Base-by-base conservation (phyloP, 2,888 invertebrate genomes). In the Tetanocera ferruginea region DNA sequence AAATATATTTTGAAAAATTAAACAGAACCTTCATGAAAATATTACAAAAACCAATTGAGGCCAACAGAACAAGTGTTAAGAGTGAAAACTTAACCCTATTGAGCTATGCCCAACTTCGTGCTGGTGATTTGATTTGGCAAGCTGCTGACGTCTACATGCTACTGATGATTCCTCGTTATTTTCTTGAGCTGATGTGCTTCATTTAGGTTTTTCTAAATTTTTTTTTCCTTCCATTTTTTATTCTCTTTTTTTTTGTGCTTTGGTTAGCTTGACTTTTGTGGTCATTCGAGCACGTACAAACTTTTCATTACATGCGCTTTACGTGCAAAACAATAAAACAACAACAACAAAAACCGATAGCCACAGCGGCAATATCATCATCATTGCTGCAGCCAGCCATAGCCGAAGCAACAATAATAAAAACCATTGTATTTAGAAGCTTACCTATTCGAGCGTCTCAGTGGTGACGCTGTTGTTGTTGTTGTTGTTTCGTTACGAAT, bases 211-310 rank as follows among this genome's bases (percentile, higher is more conserved):
- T 55, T 55, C 5, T 0, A 2, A 5, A 6, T 62, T 62, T 62
- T 62, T 62, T 25, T 25, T 5, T 6, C 28, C 2, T 11, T 0
- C 19, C 11, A 31, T 23, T 51, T 1, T 51, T 70, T 70, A 8
- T n/a, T n/a, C 67, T 37, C 25, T 14, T 43, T 49, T 43, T n/a
- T 14, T 69, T 69, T 25, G 11, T 69, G 19, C n/a, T n/a, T n/a
- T 69, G 25, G 34, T 72, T 57, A 34, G 31, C 37, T 66, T 64
- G 49, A 70, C 43, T 69, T 77, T 78, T 28, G 57, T 77, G 66
- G 78, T 72, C 72, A 49, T 78, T 72, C 25, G 74, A 74, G 71
- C 76, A 77, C 76, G 73, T 80, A 76, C 79, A 49, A 76, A 64
- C 74, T 64, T 77, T 78, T 78, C 78, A 78, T 74, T 78, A 75